phyloP scores from a whole-genome alignment of 53 echinoderm and acorn worm genomes.

The Holothuria leucospilota region DNA sequence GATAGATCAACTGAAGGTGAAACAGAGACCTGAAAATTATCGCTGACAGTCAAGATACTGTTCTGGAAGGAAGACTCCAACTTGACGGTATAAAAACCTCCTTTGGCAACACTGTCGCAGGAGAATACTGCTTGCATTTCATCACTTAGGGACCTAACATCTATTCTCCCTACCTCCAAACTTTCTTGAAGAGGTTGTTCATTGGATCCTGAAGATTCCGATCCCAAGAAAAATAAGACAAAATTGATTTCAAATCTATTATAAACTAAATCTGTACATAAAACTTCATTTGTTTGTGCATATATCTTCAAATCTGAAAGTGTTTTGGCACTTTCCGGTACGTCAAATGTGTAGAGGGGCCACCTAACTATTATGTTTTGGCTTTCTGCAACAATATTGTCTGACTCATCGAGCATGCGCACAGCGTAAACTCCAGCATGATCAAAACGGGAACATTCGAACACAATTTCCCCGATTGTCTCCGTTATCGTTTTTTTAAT shows the following conservation, averaged over 20 bases:
- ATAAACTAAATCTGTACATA: slow-evolving; percentile 1
- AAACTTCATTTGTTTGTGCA: neutral
- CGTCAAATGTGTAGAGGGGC: slow-evolving; percentile 3
- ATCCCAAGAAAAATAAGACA: neutral
- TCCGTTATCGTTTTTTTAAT: slow-evolving; percentile 24
- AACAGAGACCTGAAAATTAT: neutral
- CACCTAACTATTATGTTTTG: neutral
- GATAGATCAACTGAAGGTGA: neutral
- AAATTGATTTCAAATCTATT: slow-evolving; percentile 9
- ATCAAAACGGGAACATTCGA: slow-evolving; percentile 81
- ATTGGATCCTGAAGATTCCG: neutral
- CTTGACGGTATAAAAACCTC: neutral
- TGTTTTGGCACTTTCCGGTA: neutral
- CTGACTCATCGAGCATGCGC: slow-evolving; percentile 45
- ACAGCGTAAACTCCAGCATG: slow-evolving; percentile 72
- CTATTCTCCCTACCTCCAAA: neutral
- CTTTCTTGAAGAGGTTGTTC: neutral
- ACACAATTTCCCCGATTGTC: slow-evolving; percentile 54
- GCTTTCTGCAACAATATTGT: slow-evolving; percentile 21
- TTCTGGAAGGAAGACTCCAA: neutral
- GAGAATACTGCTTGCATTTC: neutral
- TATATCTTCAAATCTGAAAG: neutral
- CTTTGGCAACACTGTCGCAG: slow-evolving; percentile 13
- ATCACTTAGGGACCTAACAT: neutral
- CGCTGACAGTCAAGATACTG: neutral